These are phyloP conservation scores for Asobara japonica DNA, from an alignment of 1,140 invertebrate species.

Conservation along the genomic window DNA sequence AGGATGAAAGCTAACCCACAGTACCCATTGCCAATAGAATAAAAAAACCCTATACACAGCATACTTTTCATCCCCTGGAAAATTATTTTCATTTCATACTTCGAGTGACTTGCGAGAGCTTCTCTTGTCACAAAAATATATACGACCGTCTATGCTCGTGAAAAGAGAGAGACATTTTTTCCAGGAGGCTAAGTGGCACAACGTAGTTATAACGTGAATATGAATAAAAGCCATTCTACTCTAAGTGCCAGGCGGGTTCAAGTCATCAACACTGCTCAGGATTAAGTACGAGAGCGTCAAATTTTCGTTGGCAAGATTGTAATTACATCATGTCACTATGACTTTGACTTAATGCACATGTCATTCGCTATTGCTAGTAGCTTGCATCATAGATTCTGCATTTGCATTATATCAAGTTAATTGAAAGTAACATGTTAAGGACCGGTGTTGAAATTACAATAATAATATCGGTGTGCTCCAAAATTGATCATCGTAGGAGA, in stretches of 20 bases:
- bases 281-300: neutral
- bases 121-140: neutral
- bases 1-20: neutral
- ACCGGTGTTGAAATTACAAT: too few species aligned
- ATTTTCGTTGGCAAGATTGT: neutral
- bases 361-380: neutral
- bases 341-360: neutral
- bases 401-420: too few species aligned
- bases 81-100: slow-evolving; percentile 1
- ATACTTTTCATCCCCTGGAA: neutral
- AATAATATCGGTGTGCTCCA: too few species aligned
- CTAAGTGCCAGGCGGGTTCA: neutral
- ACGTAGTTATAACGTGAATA: neutral
- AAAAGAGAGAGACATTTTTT: neutral
- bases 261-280: neutral
- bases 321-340: neutral
- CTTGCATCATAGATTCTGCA: neutral
- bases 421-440: too few species aligned
- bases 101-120: neutral
- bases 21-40: neutral
- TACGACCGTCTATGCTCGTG: neutral
- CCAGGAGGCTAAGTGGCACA: neutral
- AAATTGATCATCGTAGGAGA: neutral
- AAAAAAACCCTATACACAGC: neutral
- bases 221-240: neutral